Evolutionary conservation across 2,888 invertebrate species (phyloP), one percentile per base, ranked within the genome.

Genomic region (Eupithecia subfuscata): DNA sequence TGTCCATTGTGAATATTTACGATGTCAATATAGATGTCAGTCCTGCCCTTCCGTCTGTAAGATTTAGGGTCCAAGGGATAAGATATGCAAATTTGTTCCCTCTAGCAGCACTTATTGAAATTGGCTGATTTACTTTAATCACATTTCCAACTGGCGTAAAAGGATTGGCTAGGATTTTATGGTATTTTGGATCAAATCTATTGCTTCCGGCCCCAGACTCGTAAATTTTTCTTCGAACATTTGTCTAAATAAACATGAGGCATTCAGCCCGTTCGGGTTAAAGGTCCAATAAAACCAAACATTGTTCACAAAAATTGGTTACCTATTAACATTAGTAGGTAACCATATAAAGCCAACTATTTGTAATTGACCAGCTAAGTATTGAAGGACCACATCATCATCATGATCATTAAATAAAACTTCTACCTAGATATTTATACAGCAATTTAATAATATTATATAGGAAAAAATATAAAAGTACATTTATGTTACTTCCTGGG

Each of bases 51-150:
- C 79, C 80, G 83, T 80, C 79, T 78, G 79, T 76, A 85, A 84
- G 86, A 91, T 90, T 90, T 90, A 91, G 87, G 85, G 89, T 84
- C 82, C 84, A 73, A 72, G 82, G 87, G 90, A 91, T 91, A 93
- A 93, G 92, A 92, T 90, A 92, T 92, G 92, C 91, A 92, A 90
- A 93, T 92, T 91, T 90, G 87, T 89, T 82, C 82, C 87, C 83
- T 84, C 88, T 86, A 84, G 85, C 83, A 89, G 91, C 92, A 93
- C 94, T 93, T 93, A 94, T 93, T 94, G 93, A 91, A 93, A 93
- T 93, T 93, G 91, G 90, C 89, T 91, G 91, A 92, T 93, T 93
- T 93, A 91, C 90, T 92, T 90, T 90, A 92, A 93, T 91, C 91
- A 89, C 87, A 88, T 89, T 90, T 89, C 85, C 85, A 84, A 84